Evolutionary conservation across 2,888 invertebrate species (phyloP).

Genomic region (Timema cristinae): DNA sequence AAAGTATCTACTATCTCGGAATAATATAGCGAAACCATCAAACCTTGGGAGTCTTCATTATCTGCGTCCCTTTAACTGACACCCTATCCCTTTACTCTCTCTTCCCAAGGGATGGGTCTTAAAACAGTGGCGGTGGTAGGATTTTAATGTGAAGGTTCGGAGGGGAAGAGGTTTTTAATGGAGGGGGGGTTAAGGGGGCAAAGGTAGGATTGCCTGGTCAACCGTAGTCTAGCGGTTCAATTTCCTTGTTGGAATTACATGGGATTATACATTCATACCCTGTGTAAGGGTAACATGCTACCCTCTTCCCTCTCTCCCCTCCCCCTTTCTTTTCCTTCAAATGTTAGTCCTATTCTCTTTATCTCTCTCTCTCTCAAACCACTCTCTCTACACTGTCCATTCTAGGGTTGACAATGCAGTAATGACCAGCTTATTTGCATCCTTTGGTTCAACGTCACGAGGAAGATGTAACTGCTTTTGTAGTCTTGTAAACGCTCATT

Average conservation of each 20-base stretch:
- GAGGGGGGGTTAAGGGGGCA: too few relatives aligned
- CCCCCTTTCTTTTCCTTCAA: neutral
- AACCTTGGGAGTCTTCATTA: too few relatives aligned
- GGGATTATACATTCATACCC: slow-evolving; percentile 25
- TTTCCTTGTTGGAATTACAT: slow-evolving; percentile 25
- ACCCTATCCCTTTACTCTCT: too few relatives aligned
- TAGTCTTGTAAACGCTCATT: too few relatives aligned
- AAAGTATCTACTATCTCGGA: too few relatives aligned
- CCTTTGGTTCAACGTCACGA: slow-evolving; percentile 14
- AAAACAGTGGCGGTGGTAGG: too few relatives aligned
- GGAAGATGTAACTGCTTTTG: too few relatives aligned
- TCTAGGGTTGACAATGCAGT: slow-evolving; percentile 20
- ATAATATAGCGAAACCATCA: too few relatives aligned
- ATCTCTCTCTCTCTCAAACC: neutral
- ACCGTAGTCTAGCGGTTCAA: slow-evolving; percentile 19
- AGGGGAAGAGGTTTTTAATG: too few relatives aligned
- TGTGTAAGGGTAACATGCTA: slow-evolving; percentile 6
- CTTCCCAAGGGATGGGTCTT: too few relatives aligned
- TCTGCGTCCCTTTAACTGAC: too few relatives aligned
- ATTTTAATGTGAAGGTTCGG: too few relatives aligned
- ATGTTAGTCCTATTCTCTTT: neutral
- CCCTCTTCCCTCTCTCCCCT: neutral
- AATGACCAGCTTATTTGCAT: slow-evolving; percentile 24
- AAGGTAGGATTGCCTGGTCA: slow-evolving; percentile 13
- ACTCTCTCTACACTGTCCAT: neutral